These are phyloP conservation scores for Speoplatyrhinus poulsoni DNA, from an alignment of 2,113 vertebrate species.

Conservation along the genomic window DNA sequence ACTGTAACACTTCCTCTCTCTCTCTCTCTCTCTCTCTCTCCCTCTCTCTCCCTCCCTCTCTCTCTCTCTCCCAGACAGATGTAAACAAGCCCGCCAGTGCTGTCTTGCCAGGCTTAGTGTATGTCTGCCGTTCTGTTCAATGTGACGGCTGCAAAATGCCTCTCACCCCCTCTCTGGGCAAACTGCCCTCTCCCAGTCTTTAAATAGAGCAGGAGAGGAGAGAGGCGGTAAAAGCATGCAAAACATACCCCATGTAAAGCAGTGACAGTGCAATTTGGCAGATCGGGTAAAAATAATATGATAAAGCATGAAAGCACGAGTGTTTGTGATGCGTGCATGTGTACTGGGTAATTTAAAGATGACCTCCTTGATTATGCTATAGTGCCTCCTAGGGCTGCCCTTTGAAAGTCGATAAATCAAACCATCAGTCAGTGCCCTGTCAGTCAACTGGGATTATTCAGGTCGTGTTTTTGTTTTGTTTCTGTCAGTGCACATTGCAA, in stretches of 20 bases:
- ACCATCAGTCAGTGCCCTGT: too few relatives aligned
- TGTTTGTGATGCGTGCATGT: conserved; percentile 4
- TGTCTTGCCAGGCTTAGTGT: conserved; percentile 42
- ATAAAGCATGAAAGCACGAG: background rate
- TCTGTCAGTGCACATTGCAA: too few relatives aligned
- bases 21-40: conserved; percentile 26
- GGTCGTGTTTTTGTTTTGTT: too few relatives aligned
- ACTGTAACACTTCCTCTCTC: conserved; percentile 44
- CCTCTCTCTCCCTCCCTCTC: background rate
- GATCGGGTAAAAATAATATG: background rate
- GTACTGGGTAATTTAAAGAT: too few relatives aligned
- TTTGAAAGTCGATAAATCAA: too few relatives aligned
- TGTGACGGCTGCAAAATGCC: conserved; percentile 30
- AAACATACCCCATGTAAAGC: conserved; percentile 6
- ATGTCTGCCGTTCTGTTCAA: conserved; percentile 30
- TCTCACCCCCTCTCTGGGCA: conserved; percentile 40
- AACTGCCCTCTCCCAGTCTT: conserved; percentile 47
- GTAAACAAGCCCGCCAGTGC: conserved; percentile 66
- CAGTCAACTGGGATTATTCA: conserved; percentile 1
- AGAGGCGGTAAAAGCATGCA: conserved; percentile 45
- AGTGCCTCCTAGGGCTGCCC: too few relatives aligned
- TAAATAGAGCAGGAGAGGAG: conserved; percentile 65
- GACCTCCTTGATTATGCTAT: too few relatives aligned
- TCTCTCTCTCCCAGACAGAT: conserved; percentile 31
- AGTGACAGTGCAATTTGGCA: conserved; percentile 53